Percentiles rank a stretch among this genome's conserved stretches.
These are phyloP conservation scores for Pachycephala philippinensis DNA, from an alignment of 2,113 vertebrate genomes.

Conservation along the genomic window DNA sequence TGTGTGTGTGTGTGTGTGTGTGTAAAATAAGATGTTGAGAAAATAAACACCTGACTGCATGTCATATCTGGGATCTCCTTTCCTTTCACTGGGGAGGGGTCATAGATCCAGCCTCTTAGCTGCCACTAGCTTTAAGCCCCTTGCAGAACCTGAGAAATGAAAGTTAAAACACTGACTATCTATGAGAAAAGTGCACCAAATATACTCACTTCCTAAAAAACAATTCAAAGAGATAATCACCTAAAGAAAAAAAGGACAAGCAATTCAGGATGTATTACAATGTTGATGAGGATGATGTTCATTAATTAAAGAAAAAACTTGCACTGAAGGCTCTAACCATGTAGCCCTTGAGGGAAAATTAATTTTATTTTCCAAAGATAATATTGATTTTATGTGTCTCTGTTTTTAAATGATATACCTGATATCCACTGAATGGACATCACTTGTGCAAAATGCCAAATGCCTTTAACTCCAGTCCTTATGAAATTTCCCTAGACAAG, in stretches of 20 bases:
- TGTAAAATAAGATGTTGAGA: not conserved
- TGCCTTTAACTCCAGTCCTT: not conserved
- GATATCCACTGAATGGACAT: not conserved
- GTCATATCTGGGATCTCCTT: not conserved
- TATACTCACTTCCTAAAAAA: not conserved
- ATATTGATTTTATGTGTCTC: not conserved
- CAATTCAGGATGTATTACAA: not conserved
- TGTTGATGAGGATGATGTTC: not conserved
- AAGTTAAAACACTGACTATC: not conserved
- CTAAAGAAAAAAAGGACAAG: not conserved
- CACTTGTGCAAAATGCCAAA: not conserved
- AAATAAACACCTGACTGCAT: not conserved
- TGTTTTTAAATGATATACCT: not conserved
- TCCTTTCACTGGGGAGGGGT: not conserved
- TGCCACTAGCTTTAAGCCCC: not conserved
- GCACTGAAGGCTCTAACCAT: not conserved
- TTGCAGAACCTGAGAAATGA: not conserved
- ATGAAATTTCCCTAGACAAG: not conserved
- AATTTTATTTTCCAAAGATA: not conserved
- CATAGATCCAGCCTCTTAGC: not conserved
- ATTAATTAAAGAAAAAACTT: not conserved
- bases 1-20: too few species aligned
- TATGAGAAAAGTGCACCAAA: not conserved
- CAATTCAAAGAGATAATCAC: not conserved
- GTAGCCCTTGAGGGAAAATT: not conserved